Evolutionary conservation across 1,140 invertebrate species (phyloP), one percentile per base, ranked within the genome.

Genomic region (Polyergus mexicanus): DNA sequence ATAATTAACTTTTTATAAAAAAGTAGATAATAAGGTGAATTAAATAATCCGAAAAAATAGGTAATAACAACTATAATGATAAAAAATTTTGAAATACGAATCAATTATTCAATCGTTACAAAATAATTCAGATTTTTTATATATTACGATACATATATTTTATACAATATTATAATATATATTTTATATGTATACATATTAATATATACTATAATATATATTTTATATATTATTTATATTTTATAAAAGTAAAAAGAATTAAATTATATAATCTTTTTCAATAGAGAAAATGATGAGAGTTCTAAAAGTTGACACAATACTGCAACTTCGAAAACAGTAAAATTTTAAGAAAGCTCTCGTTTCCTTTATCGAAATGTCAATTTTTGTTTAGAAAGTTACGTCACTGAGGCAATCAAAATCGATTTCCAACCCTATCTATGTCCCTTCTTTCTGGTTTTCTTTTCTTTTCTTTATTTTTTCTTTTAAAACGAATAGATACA

Each of bases 401-500:
- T n/a, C 32, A 77, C 32, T 51, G 58, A 72, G 28, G 25, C 47
- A 38, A 47, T 74, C 28, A 11, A 41, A 86, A 68, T 80, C 74
- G 66, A 87, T 86, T 74, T 32, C 16, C 19, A 5, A 16, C 16
- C 10, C 54, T 25, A 35, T 22, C 58, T 80, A 41, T 25, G 41
- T 62, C 13, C 19, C 66, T 51, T 1, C 28, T 44, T 32, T 56
- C 5, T 16, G 13, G 7, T 32, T 6, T 44, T 38, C 28, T 63
- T 54, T 51, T 25, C 54, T 74, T 22, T 38, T 84, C 51, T 32
- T 35, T 32, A 63, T 54, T 84, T 74, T 84, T 85, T 77, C 28
- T 66, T 28, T 54, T 32, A 58, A 13, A 28, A 44, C 58, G 58
- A 86, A 44, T 58, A 41, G 58, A 80, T 72, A 87, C 86, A 51